phyloP scores from a whole-genome alignment of 2,113 vertebrate genomes.

The Malurus alboscapulatus region DNA sequence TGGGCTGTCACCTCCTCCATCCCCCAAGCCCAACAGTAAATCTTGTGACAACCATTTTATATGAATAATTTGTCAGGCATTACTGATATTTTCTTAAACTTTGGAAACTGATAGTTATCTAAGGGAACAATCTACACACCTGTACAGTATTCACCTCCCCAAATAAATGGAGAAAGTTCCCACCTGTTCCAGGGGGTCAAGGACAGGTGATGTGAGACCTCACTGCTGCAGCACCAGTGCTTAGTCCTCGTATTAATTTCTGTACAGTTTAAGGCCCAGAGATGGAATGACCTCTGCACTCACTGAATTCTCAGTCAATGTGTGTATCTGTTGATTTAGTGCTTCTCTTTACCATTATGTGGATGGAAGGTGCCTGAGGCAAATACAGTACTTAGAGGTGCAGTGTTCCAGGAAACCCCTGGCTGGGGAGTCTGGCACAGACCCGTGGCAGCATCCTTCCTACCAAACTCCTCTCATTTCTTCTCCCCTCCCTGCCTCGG shows the following conservation, averaged over 20 bases:
- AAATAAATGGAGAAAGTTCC: neutral
- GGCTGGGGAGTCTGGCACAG: neutral
- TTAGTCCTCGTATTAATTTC: neutral
- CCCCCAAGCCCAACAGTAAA: neutral
- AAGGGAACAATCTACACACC: neutral
- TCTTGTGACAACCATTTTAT: neutral
- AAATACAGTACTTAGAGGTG: slow-evolving; percentile 37
- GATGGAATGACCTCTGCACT: neutral
- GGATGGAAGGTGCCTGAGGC: slow-evolving; percentile 30
- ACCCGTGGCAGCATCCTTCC: neutral
- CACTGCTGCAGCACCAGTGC: accelerated
- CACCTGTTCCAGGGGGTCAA: neutral
- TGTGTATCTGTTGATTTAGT: neutral
- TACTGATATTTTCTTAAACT: neutral
- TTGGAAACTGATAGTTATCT: neutral
- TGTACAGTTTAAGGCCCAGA: neutral
- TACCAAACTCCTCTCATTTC: neutral
- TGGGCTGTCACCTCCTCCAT: neutral
- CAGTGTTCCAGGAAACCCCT: neutral
- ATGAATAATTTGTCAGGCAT: neutral
- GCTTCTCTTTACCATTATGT: neutral
- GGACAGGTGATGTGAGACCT: neutral
- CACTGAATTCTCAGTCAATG: neutral
- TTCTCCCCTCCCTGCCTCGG: neutral
- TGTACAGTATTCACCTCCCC: neutral